A percentile compares a stretch with the other conserved stretches of the same genome.
These are phyloP conservation scores for Sebastiscus albofasciatus DNA, from an alignment of 2,797 vertebrate genomes.

Conservation along the genomic window DNA sequence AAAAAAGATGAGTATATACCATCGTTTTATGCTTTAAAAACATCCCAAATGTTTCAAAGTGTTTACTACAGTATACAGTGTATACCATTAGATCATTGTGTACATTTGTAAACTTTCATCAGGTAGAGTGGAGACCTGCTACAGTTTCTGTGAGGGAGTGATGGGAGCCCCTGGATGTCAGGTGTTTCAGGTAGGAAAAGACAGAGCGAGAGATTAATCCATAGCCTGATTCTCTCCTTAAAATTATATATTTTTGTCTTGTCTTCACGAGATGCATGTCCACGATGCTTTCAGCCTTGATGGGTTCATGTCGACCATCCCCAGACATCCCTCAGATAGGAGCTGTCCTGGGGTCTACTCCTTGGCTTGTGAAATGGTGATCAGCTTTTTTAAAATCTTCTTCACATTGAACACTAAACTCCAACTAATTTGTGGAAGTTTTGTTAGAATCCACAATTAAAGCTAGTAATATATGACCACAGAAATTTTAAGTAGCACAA, in stretches of 20 bases:
- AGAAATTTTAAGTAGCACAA: background rate
- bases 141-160: conserved; percentile 86
- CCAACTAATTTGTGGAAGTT: background rate
- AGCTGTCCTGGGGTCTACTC: conserved; percentile 82
- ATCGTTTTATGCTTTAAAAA: background rate
- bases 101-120: conserved; percentile 33
- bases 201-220: background rate
- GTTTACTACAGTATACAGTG: background rate
- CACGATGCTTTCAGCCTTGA: conserved; percentile 83
- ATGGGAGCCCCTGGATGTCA: conserved; percentile 86
- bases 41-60: background rate
- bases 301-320: conserved; percentile 80
- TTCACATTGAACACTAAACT: background rate
- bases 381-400: background rate
- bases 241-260: background rate
- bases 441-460: background rate
- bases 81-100: background rate
- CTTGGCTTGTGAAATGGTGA: conserved; percentile 86
- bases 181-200: conserved; percentile 81
- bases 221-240: background rate
- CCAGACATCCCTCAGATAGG: conserved; percentile 40
- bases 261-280: conserved; percentile 83
- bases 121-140: conserved; percentile 83
- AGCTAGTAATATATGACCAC: background rate
- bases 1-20: conserved; percentile 76